Evolutionary conservation across 1,140 invertebrate species (phyloP).

Genomic region (Aphaenogaster rudis): DNA sequence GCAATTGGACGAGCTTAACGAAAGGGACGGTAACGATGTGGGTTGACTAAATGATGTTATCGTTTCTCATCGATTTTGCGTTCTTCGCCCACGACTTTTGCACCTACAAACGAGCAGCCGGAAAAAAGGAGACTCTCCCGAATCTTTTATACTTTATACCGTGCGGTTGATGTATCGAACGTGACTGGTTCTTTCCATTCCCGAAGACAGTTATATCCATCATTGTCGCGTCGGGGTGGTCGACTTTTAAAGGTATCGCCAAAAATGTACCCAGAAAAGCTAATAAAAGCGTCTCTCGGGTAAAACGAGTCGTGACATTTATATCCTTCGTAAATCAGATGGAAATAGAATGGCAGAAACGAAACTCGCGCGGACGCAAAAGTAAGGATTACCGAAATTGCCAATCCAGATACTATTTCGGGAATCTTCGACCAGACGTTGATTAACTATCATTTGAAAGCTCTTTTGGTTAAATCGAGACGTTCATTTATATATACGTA

Average conservation of each 20-base stretch:
- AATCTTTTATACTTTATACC: slow-evolving; percentile 16
- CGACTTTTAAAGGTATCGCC: background rate
- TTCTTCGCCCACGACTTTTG: background rate
- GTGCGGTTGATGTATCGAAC: slow-evolving; percentile 41
- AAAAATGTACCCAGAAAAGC: background rate
- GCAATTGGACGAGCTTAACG: background rate
- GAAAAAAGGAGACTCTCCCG: background rate
- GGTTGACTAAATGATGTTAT: slow-evolving; percentile 14
- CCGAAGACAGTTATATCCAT: slow-evolving; percentile 24
- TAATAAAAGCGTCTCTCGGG: background rate
- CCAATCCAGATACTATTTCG: background rate
- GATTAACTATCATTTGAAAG: slow-evolving; percentile 11
- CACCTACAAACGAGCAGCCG: background rate
- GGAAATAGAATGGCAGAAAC: background rate
- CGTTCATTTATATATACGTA: slow-evolving; percentile 34
- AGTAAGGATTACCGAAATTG: slow-evolving; percentile 1
- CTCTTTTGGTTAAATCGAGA: background rate
- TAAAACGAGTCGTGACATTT: slow-evolving; percentile 7
- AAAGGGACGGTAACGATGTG: slow-evolving; percentile 26
- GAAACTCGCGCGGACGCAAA: background rate
- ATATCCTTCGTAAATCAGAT: background rate
- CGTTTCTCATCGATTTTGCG: background rate
- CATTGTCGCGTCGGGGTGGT: background rate
- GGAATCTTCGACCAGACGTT: background rate
- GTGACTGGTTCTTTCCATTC: slow-evolving; percentile 18